Percentiles rank a stretch among this genome's conserved stretches.
Conservation (phyloP, 2,113 vertebrate species). For the Taurulus bubalis region DNA sequence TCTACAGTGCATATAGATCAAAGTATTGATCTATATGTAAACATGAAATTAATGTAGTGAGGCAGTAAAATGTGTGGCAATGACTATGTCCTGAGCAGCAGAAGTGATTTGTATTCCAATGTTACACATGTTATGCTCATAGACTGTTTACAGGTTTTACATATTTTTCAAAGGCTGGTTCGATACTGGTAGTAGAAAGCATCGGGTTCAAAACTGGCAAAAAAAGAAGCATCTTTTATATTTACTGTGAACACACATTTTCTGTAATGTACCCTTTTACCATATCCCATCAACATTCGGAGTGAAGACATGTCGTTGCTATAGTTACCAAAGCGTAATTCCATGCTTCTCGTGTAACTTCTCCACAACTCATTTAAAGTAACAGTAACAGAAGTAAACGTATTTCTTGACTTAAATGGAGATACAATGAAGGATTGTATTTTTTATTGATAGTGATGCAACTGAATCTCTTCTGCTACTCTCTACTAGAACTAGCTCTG, state of each 20-base stretch:
- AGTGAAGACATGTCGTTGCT: slow-evolving; percentile 18
- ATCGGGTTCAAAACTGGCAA: background rate
- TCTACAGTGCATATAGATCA: too few species aligned
- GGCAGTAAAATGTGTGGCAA: slow-evolving; percentile 65
- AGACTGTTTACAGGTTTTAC: slow-evolving; percentile 37
- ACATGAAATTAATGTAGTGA: slow-evolving; percentile 66
- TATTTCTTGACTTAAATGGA: too few species aligned
- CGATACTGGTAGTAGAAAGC: slow-evolving; percentile 16
- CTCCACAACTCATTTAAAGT: too few species aligned
- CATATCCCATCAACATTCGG: slow-evolving; percentile 14
- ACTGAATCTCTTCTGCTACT: too few species aligned
- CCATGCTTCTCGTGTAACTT: background rate
- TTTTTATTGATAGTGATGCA: too few species aligned
- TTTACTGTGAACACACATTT: slow-evolving; percentile 4
- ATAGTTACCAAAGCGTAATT: slow-evolving; percentile 26
- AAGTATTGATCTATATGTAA: slow-evolving; percentile 70
- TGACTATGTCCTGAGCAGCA: slow-evolving; percentile 57
- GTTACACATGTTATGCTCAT: slow-evolving; percentile 44
- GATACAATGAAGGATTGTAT: too few species aligned
- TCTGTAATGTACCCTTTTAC: slow-evolving; percentile 39
- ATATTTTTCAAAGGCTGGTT: slow-evolving; percentile 36
- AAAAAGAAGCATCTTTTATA: background rate
- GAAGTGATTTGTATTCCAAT: slow-evolving; percentile 70
- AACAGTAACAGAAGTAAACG: too few species aligned
- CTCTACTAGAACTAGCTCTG: too few species aligned